Base-by-base conservation (phyloP, 2,113 vertebrate species). In the Nothobranchius furzeri region DNA sequence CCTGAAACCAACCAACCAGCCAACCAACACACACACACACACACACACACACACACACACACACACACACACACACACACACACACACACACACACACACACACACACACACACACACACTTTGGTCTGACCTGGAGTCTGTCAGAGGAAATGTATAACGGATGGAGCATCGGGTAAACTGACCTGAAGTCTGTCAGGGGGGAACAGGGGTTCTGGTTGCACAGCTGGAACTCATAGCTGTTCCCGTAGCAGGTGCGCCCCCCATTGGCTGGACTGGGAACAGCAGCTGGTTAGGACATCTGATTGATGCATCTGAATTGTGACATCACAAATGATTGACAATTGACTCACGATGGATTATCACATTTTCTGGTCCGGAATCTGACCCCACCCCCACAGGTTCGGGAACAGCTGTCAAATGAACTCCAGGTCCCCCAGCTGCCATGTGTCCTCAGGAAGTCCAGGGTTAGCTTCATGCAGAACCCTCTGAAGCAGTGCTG, bases 401-500 rank as follows among this genome's bases (percentile, higher is more conserved):
- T 95, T 48, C 97, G 92, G 0, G 98, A 99, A 30, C 98, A 99
- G 45, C 94, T 93, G 60, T 95, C 95, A 2, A 94, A 99, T 0
- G 94, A 92, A 63, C 94, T 97, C 98, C 97, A 99, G 0, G 92
- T 73, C 0, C 96, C 96, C 98, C 98, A 99, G 84, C 93, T 91
- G 1, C 98, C 98, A 1, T 99, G 96, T 74, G 96, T 96, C 75
- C 95, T 95, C 79, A 98, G 91, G 76, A 98, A 93, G 80, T 98
- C 94, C 3, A 95, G 93, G 0, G 96, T 98, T 25, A 99, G 78
- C 91, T 93, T 96, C 89, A 98, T 94, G 86, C 98, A 99, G 87
- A 95, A 94, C 42, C 98, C 97, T 85, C 96, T 98, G 61, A 98
- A 99, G 85, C 97, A 99, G 65, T 98, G 94, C 98, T 99, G 82